Percentiles rank a stretch among this genome's conserved stretches.
Evolutionary conservation across 1,140 invertebrate species (phyloP).

Genomic region (Gryon sp.): DNA sequence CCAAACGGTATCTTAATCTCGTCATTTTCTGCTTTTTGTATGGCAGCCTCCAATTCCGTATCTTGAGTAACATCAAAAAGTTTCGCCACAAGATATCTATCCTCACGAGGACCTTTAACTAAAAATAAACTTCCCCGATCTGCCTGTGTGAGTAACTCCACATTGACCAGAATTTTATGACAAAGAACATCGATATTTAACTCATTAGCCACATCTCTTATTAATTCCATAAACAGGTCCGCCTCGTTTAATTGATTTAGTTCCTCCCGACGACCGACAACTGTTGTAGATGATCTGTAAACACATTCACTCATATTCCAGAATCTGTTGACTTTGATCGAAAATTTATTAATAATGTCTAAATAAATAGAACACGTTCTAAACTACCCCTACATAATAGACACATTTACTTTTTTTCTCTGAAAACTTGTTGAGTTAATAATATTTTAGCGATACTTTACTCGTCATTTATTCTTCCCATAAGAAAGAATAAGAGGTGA

Average conservation of each 20-base stretch:
- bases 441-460: too few relatives aligned
- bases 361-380: too few relatives aligned
- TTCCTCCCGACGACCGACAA: slow-evolving; percentile 79
- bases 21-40: slow-evolving; percentile 85
- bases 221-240: slow-evolving; percentile 95
- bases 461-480: too few relatives aligned
- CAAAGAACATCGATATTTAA: slow-evolving; percentile 95
- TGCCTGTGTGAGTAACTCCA: slow-evolving; percentile 90
- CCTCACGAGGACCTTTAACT: slow-evolving; percentile 87
- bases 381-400: too few relatives aligned
- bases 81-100: slow-evolving; percentile 92
- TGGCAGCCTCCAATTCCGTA: slow-evolving; percentile 89
- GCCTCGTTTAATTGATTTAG: slow-evolving; percentile 82
- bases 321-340: not conserved
- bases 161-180: slow-evolving; percentile 96
- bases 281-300: slow-evolving; percentile 71
- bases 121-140: slow-evolving; percentile 93
- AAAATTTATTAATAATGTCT: slow-evolving; percentile 1
- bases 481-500: not conserved
- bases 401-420: not conserved
- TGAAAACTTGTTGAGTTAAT: too few relatives aligned
- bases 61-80: slow-evolving; percentile 94
- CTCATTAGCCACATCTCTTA: slow-evolving; percentile 95
- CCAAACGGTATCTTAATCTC: slow-evolving; percentile 94
- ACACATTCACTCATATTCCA: slow-evolving; percentile 14